Base-by-base conservation (phyloP, 2,113 vertebrate species). In the Archilochus colubris region DNA sequence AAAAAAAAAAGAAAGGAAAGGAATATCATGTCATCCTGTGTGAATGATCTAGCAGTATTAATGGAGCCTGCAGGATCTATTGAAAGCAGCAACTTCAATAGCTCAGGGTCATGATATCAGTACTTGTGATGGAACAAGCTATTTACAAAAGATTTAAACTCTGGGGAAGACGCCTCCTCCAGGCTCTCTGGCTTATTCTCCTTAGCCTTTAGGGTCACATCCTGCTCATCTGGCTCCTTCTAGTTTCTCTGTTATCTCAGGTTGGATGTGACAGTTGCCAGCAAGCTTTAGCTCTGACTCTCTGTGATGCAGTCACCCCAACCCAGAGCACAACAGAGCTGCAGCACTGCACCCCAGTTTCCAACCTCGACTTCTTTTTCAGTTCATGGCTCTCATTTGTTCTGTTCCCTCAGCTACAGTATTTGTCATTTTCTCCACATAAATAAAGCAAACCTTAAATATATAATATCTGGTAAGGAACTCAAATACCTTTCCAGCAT, bases 61-160 rank as follows among this genome's bases (percentile, higher is more conserved):
- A 96, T 94, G 93, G 95, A 95, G 92, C 91, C 82, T 94, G 91
- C 76, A 91, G 74, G 89, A 97, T 95, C 86, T 95, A 95, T 93
- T 94, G 95, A 96, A 97, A 96, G 84, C 94, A 95, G 96, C 91
- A 95, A 92, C 95, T 97, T 95, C 91, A 95, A 97, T 97, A 96
- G 95, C 95, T 96, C 91, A 94, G 95, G 96, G 96, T 96, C 93
- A 95, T 82, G 83, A 84, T 94, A 95, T 96, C 97, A 95, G 94
- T 90, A 94, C 96, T 96, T 90, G 94, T 96, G 96, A 95, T 96
- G 93, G 96, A 96, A 95, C 95, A 96, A 96, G 95, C 95, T 96
- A 94, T 96, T 97, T 96, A 97, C 96, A 96, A 96, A 96, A 96
- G 96, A 96, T 97, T 97, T 97, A 97, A 97, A 88, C 94, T 81